Evolutionary conservation across 2,113 vertebrate genomes (phyloP), one percentile per base, ranked within the genome.

Genomic region (Oncorhynchus masou): DNA sequence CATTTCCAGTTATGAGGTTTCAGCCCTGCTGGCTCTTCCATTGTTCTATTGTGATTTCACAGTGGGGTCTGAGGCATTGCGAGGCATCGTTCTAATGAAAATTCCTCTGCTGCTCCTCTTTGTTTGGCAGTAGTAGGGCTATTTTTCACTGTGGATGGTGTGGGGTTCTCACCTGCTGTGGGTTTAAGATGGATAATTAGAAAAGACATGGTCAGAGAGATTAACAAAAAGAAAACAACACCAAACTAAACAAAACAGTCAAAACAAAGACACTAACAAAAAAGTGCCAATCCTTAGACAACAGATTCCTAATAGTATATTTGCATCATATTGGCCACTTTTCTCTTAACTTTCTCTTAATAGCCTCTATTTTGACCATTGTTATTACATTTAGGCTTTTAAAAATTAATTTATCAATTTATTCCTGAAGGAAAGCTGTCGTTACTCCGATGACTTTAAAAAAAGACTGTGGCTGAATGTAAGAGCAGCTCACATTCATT

Each of bases 81-180:
- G 77, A 91, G 85, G 78, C 81, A 90, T 92, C 89, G 93, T 96
- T 95, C 89, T 94, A 90, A 94, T 91, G 94, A 94, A 94, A 95
- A 95, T 95, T 86, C 86, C 93, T 92, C 77, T 68, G 78, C 82
- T 90, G 82, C 85, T 90, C 90, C 84, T 90, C 91, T 94, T 94
- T 92, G 86, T 94, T 87, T 78, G 80, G 70, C 76, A 83, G 84
- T 91, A 80, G 90, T 85, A 90, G 87, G 87, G 70, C 70, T 90
- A 88, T 92, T 88, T 90, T 89, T 83, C 81, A 81, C 78, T 68
- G 79, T 81, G 80, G 88, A 89, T 82, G 84, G 87, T 84, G 86
- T 78, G 74, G 84, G 82, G 84, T 85, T 83, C 84, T 92, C 75
- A 89, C 93, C 91, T 90, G 91, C 91, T 93, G 93, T 88, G 92